Base-by-base conservation (phyloP, 2,797 vertebrate species). In the Tachyglossus aculeatus region DNA sequence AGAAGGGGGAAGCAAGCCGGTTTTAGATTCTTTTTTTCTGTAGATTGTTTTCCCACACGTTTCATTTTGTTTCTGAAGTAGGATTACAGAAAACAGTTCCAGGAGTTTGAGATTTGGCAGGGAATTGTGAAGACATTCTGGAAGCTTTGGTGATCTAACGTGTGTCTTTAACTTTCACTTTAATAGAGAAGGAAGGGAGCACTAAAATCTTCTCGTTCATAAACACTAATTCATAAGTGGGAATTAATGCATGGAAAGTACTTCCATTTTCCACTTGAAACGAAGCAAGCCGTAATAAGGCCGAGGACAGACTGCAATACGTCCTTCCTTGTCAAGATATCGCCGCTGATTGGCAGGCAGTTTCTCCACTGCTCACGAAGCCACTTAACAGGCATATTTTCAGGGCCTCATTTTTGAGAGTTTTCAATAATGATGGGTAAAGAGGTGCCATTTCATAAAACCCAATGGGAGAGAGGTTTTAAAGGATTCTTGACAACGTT, bases 171-270 rank as follows among this genome's bases (percentile, higher is more conserved):
- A 72, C 54, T 77, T 77, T 77, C 67, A 73, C 78, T 80, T 76
- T 67, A 75, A 29, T 73, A 63, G 58, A 62, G 64, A 55, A 71
- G 48, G 75, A 77, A 83, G 78, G 54, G 38, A 21, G 52, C 61
- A 73, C 25, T 36, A 67, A 81, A n/a, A 75, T 60, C 61, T 77
- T 71, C 70, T 77, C 81, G 51, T 72, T 74, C 74, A 74, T 78
- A 79, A 83, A 86, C 61, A 74, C 33, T 75, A 73, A 81, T 81
- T 85, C 82, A 75, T 81, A 73, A 68, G 80, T 83, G 80, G 50
- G 78, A 81, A 61, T 79, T 83, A 79, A 77, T 73, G 61, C 61
- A 71, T 81, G 70, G 79, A 73, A 48, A 48, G 19, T 48, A 48
- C 31, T 71, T 81, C 77, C 55, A 77, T 79, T 77, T 81, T 81